These are phyloP conservation scores for Odontophorus gujanensis DNA, from an alignment of 2,113 vertebrate species.

Conservation along the genomic window DNA sequence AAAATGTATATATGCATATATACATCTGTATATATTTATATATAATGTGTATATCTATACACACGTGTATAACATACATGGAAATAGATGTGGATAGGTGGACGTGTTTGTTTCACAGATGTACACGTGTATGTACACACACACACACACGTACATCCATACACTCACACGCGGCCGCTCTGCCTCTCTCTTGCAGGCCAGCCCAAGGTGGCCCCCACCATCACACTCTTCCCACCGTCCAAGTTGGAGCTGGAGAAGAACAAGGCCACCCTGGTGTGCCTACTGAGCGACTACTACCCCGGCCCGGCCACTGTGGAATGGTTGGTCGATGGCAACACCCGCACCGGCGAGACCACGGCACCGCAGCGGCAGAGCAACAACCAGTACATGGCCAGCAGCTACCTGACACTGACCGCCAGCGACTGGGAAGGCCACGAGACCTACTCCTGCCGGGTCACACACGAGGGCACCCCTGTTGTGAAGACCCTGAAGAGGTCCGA, in stretches of 20 bases:
- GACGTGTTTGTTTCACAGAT: not conserved
- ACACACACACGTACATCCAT: not conserved
- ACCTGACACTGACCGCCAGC: not conserved
- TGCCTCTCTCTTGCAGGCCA: not conserved
- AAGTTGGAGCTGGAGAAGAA: accelerated
- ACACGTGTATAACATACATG: not conserved
- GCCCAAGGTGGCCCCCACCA: accelerated
- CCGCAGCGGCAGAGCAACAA: conserved; percentile 9
- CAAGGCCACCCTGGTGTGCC: conserved; percentile 66
- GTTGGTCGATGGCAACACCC: accelerated
- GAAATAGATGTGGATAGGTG: not conserved
- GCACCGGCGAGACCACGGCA: accelerated
- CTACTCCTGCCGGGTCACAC: conserved; percentile 51
- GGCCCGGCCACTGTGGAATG: accelerated
- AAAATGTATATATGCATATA: not conserved
- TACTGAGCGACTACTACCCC: conserved; percentile 3
- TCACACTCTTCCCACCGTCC: not conserved
- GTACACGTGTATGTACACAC: not conserved
- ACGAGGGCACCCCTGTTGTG: not conserved
- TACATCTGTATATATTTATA: not conserved
- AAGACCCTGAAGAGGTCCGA: conserved; percentile 29
- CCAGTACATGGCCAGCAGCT: conserved; percentile 68
- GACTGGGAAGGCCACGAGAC: not conserved
- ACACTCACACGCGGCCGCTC: accelerated
- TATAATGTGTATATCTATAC: accelerated